Percentiles rank a stretch among this genome's conserved stretches.
Evolutionary conservation across 2,797 vertebrate species (phyloP).

Genomic region (Urosaurus nigricauda): DNA sequence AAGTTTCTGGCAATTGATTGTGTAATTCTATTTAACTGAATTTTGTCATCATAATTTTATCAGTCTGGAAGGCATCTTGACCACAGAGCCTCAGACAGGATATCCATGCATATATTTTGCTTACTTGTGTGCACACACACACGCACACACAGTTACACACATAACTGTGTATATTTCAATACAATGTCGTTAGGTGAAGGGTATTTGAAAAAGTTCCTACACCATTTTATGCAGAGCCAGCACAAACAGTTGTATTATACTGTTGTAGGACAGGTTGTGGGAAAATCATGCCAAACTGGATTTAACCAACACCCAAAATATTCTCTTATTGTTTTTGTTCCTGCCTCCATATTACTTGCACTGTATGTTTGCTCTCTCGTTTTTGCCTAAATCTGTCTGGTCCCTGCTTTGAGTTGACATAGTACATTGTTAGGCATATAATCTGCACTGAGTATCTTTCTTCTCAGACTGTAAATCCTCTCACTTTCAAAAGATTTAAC

Average conservation of each 20-base stretch:
- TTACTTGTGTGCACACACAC: neutral
- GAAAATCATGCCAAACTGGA: conserved; percentile 41
- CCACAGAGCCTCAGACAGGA: neutral
- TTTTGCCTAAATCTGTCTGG: conserved; percentile 32
- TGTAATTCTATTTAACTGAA: neutral
- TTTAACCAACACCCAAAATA: conserved; percentile 21
- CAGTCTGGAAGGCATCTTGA: neutral
- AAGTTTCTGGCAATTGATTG: too few species aligned
- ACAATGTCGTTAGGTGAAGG: neutral
- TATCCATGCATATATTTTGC: neutral
- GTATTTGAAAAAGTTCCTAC: neutral
- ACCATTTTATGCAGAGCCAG: neutral
- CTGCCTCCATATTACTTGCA: conserved; percentile 1
- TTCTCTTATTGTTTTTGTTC: neutral
- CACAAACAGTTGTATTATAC: neutral
- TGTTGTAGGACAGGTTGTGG: neutral
- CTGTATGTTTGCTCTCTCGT: conserved; percentile 16
- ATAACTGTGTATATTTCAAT: neutral
- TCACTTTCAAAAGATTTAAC: conserved; percentile 51
- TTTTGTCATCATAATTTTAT: neutral
- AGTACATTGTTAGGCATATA: conserved; percentile 5
- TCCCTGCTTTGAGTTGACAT: conserved; percentile 5
- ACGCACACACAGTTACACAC: too few species aligned
- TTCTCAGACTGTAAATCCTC: conserved; percentile 40
- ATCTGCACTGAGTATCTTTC: neutral